Conservation (phyloP, 2,113 vertebrate genomes). For the Centropristis striata region DNA sequence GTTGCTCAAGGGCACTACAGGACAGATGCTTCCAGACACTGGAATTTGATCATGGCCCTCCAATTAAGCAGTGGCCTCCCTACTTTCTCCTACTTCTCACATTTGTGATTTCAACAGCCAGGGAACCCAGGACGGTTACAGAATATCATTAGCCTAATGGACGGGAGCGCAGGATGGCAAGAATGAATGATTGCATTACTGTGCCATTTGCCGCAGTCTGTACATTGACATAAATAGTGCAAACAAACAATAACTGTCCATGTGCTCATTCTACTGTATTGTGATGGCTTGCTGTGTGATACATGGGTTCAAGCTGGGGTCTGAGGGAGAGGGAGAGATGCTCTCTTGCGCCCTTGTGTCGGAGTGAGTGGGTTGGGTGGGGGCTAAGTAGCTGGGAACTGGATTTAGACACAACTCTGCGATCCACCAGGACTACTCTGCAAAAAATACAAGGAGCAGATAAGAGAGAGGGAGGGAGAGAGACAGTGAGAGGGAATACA, state of each 20-base stretch:
- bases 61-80: constrained; percentile 48
- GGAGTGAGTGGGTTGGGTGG: constrained; percentile 31
- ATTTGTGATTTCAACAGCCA: constrained; percentile 56
- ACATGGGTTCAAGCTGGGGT: constrained; percentile 68
- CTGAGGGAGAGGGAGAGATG: constrained; percentile 53
- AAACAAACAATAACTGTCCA: constrained; percentile 77
- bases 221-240: constrained; percentile 75
- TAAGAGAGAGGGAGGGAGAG: constrained; percentile 47
- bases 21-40: constrained; percentile 49
- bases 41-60: constrained; percentile 56
- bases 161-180: constrained; percentile 55
- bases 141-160: constrained; percentile 75
- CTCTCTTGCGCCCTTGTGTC: constrained; percentile 44
- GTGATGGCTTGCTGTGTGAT: constrained; percentile 62
- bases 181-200: constrained; percentile 77
- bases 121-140: constrained; percentile 48
- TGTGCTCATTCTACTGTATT: constrained; percentile 53
- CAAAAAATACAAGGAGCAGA: constrained; percentile 60
- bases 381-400: constrained; percentile 67
- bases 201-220: constrained; percentile 69
- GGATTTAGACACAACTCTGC: constrained; percentile 71
- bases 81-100: constrained; percentile 59
- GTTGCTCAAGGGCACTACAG: constrained; percentile 42
- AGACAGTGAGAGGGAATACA: constrained; percentile 13
- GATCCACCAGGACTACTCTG: constrained; percentile 63